Base-by-base conservation (phyloP, 1,140 invertebrate genomes). In the Nixonia krombeini region DNA sequence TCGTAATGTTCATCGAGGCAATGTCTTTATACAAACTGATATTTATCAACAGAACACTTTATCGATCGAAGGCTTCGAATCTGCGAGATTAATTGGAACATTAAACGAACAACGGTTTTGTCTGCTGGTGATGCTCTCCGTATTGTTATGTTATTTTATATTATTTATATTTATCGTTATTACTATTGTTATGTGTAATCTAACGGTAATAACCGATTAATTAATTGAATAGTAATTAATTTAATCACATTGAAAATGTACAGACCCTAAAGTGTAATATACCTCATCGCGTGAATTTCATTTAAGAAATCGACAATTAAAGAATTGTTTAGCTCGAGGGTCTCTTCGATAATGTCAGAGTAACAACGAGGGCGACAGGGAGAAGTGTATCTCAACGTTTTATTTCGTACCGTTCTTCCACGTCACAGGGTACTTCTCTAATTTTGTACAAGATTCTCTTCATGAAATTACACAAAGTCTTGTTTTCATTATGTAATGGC, bases 231-330 rank as follows among this genome's bases (percentile, higher is more conserved):
- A 72, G 57, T 72, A 37, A 56, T 63, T 66, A 67, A 42, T 70
- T 64, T 51, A 67, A 72, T 75, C 62, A 70, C 73, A 73, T 68
- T 75, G 52, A 72, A 73, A 75, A 75, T 72, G 58, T 73, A 73
- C 68, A 73, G 61, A 61, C 59, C 46, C 55, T 40, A 56, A 70
- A 66, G 42, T 64, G 62, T 26, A 47, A 4, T 56, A 42, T 29
- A 45, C 23, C 33, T 15, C 29, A 26, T 16, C 12, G 6, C 35
- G 9, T 37, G 17, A 66, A 53, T 58, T 18, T 58, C 46, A 55
- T 49, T 55, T 38, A 56, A 25, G 29, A 49, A 53, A 52, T 40
- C 50, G 51, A 59, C 51, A 49, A 35, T 42, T 35, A 49, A 40
- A 21, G 6, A 21, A 40, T 40, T 13, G 37, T 8, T 17, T 28